Conservation (phyloP, 2,113 vertebrate genomes). For the Plotosus lineatus region DNA sequence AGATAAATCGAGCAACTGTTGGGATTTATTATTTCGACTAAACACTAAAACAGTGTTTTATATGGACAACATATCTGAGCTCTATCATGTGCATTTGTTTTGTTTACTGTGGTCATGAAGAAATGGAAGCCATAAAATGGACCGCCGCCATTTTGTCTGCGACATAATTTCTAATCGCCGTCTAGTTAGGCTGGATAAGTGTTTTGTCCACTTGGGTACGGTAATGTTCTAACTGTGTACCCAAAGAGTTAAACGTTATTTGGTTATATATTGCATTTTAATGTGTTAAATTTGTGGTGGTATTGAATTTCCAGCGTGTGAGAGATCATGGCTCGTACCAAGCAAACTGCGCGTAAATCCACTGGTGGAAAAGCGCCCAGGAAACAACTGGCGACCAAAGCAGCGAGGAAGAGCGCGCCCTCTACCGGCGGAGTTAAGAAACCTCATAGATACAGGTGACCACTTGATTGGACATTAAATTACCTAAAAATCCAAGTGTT, state of each 20-base stretch:
- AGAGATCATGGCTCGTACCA: constrained; percentile 83
- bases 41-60: no score
- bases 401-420: constrained; percentile 82
- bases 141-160: constrained; percentile 43
- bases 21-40: not conserved
- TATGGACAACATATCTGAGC: no score
- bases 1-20: not conserved
- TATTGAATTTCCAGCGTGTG: constrained; percentile 29
- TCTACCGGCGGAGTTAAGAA: constrained; percentile 88
- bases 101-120: not conserved
- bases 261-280: no score
- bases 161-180: not conserved
- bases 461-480: not conserved
- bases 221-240: no score
- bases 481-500: not conserved
- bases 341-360: constrained; percentile 88
- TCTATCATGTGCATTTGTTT: no score
- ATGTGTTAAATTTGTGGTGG: not conserved
- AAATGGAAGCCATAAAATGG: not conserved
- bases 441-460: constrained; percentile 77
- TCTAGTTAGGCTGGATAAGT: not conserved
- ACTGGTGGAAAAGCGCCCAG: constrained; percentile 88
- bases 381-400: constrained; percentile 85
- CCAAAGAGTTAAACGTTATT: not conserved
- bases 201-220: not conserved